Percentiles rank a stretch among this genome's conserved stretches.
phyloP scores from a whole-genome alignment of 2,888 invertebrate genomes.

The Crossocerus cetratus region DNA sequence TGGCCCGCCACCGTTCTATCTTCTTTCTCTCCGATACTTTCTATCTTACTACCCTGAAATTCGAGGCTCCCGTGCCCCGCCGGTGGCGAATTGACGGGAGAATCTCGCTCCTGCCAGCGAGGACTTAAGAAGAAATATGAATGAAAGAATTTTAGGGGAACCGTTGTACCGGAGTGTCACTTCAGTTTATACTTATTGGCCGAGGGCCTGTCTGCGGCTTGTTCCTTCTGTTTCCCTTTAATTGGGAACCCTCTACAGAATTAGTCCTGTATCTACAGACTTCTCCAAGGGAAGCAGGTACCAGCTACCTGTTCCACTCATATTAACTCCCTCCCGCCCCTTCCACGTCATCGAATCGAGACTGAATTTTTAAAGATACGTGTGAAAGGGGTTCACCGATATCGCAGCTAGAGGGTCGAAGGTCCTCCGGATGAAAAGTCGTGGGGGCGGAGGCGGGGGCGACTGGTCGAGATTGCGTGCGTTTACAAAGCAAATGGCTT shows the following conservation, averaged over 20 bases:
- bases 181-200: too few species aligned
- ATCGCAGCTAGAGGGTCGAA: background rate
- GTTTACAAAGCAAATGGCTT: slow-evolving; percentile 77
- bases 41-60: slow-evolving; percentile 4
- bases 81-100: slow-evolving; percentile 13
- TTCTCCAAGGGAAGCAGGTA: too few species aligned
- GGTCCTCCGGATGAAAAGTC: slow-evolving; percentile 11
- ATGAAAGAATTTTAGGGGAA: slow-evolving; percentile 14
- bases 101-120: slow-evolving; percentile 19
- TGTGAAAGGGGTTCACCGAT: slow-evolving; percentile 41
- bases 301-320: slow-evolving; percentile 24
- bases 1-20: background rate
- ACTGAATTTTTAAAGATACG: slow-evolving; percentile 57
- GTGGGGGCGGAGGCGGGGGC: slow-evolving; percentile 44
- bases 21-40: slow-evolving; percentile 19
- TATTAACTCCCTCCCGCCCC: too few species aligned
- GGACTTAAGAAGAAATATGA: slow-evolving; percentile 47
- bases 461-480: slow-evolving; percentile 71
- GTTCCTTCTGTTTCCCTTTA: too few species aligned
- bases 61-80: slow-evolving; percentile 4
- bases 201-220: too few species aligned
- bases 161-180: too few species aligned
- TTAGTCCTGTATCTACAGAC: too few species aligned
- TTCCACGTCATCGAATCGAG: slow-evolving; percentile 8
- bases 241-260: too few species aligned